Conservation (phyloP, 2,888 invertebrate genomes). For the Heteromyza rotundicornis region DNA sequence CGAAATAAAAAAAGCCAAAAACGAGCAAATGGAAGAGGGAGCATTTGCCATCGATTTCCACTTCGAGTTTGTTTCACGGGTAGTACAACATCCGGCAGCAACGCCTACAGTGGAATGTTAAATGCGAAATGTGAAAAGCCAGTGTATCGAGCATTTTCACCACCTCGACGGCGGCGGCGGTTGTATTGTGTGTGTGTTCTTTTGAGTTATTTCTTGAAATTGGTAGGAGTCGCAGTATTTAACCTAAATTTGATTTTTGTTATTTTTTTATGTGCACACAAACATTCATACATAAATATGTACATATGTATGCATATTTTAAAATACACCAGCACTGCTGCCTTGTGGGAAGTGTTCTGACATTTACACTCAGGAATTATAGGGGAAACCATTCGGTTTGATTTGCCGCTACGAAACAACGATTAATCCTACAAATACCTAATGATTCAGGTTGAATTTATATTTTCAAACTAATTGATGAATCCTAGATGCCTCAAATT, state of each 20-base stretch:
- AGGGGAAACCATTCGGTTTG: too few relatives aligned
- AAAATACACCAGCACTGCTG: too few relatives aligned
- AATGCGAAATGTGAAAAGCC: not conserved
- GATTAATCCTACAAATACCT: too few relatives aligned
- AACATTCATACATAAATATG: too few relatives aligned
- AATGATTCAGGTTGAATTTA: too few relatives aligned
- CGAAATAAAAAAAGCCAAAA: slow-evolving; percentile 20
- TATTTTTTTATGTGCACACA: too few relatives aligned
- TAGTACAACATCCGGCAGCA: slow-evolving; percentile 28
- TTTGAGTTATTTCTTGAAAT: slow-evolving; percentile 16
- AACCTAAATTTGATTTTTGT: slow-evolving; percentile 33
- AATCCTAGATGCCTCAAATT: too few relatives aligned
- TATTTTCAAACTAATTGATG: too few relatives aligned
- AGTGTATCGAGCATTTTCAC: not conserved
- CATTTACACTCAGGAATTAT: too few relatives aligned
- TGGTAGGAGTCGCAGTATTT: slow-evolving; percentile 33
- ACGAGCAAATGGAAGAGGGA: not conserved
- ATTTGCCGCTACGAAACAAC: too few relatives aligned
- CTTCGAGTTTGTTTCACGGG: not conserved
- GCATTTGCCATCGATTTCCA: not conserved
- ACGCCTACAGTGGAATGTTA: slow-evolving; percentile 25
- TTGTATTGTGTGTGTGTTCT: slow-evolving; percentile 14
- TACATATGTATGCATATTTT: not conserved
- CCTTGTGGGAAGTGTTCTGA: too few relatives aligned
- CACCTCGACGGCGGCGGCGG: not conserved